A percentile compares a stretch with the other conserved stretches of the same genome.
Evolutionary conservation across 1,140 invertebrate genomes (phyloP).

Genomic region (Onthophagus taurus): DNA sequence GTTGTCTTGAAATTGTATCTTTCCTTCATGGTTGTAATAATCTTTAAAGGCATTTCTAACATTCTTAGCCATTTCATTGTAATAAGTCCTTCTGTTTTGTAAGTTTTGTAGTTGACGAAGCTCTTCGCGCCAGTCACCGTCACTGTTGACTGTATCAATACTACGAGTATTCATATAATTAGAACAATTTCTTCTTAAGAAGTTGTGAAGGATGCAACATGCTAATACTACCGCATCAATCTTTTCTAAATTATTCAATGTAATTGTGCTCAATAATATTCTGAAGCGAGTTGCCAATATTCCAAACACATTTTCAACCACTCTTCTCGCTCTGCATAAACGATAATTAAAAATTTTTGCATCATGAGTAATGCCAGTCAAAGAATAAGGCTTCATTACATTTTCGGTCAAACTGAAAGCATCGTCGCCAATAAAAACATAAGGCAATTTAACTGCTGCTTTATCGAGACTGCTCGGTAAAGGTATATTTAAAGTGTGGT

Average conservation of each 20-base stretch:
- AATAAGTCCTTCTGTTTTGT: too few relatives aligned
- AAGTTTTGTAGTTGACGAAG: too few relatives aligned
- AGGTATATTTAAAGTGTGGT: slow-evolving; percentile 14
- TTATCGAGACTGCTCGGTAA: neutral
- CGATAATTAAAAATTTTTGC: slow-evolving; percentile 36
- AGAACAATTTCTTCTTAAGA: slow-evolving; percentile 9
- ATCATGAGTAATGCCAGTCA: slow-evolving; percentile 25
- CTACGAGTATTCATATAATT: too few relatives aligned
- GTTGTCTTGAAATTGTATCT: too few relatives aligned
- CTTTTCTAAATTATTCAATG: slow-evolving; percentile 25
- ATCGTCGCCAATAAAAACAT: slow-evolving; percentile 35
- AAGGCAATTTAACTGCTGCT: slow-evolving; percentile 22
- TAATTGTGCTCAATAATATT: slow-evolving; percentile 22
- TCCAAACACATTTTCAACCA: slow-evolving; percentile 40
- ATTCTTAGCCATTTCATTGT: too few relatives aligned
- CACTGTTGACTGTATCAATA: too few relatives aligned
- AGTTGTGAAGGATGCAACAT: slow-evolving; percentile 22
- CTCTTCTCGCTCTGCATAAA: slow-evolving; percentile 28
- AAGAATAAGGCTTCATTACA: slow-evolving; percentile 36
- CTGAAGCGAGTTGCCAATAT: slow-evolving; percentile 25
- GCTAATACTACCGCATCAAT: slow-evolving; percentile 25
- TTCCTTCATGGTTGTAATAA: too few relatives aligned
- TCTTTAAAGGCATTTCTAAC: too few relatives aligned
- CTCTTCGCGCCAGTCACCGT: too few relatives aligned
- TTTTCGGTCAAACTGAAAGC: slow-evolving; percentile 35